Base-by-base conservation (phyloP, 2,113 vertebrate species). In the Oryzias javanicus region DNA sequence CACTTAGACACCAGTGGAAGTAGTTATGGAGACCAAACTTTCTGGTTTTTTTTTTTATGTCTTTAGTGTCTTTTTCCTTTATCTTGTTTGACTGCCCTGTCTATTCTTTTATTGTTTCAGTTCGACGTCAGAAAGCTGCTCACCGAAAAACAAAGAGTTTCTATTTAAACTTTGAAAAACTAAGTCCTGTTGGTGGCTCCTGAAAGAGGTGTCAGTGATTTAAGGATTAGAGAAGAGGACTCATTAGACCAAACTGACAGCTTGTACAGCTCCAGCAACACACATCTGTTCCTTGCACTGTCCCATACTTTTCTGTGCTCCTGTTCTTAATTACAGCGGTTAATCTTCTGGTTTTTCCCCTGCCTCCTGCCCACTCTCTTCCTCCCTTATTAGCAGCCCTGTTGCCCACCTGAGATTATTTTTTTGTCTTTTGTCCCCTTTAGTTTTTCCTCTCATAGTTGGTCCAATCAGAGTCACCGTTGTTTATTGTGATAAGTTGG, bases 401-500 rank as follows among this genome's bases (percentile, higher is more conserved):
- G 29, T 72, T 82, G 83, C 89, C 82, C 83, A 84, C 76, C 77
- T 88, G 77, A 83, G 78, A 85, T 83, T 81, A 86, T 86, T 80
- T 76, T 87, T 56, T 72, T 78, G 79, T 76, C 85, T 58, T 84
- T 72, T 78, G 54, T 83, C 85, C 58, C 74, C 49, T 47, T 75
- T 82, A 74, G 64, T 80, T 69, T 79, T 79, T 74, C 45, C 61
- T 51, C 80, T 64, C 50, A 73, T 78, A 53, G 84, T 71, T 81
- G 76, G 84, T 84, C 85, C 86, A 82, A 84, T 71, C 72, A 78
- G 83, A 84, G 76, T 89, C 85, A 76, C 88, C 89, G 86, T 72
- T 90, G 89, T 92, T 94, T 94, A 91, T 90, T 92, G 90, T 91
- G 90, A 93, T 93, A 94, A 92, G 89, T 90, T 89, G 83, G 80